phyloP scores from a whole-genome alignment of 2,888 invertebrate genomes.

The Noctua comes region DNA sequence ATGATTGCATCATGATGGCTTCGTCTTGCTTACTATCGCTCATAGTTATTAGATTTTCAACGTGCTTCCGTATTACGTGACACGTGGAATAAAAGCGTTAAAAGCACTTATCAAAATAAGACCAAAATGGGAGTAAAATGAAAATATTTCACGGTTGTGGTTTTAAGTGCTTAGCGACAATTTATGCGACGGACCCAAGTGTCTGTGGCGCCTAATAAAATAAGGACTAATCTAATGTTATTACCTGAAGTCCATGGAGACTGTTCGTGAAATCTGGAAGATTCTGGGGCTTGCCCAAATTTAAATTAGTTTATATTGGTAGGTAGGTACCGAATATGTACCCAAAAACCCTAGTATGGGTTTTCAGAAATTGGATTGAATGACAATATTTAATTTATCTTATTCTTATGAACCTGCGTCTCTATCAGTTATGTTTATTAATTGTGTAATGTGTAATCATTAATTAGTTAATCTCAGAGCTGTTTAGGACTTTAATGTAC shows the following conservation, averaged over 20 bases:
- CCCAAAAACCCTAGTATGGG: neutral
- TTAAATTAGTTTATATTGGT: neutral
- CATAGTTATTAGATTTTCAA: neutral
- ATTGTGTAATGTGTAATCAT: neutral
- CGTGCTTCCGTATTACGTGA: neutral
- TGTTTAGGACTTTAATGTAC: neutral
- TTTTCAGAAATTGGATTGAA: neutral
- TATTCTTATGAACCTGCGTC: neutral
- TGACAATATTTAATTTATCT: neutral
- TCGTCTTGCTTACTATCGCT: too few species aligned
- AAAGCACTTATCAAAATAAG: neutral
- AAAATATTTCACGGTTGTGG: conserved; percentile 21
- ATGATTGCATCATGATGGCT: too few species aligned
- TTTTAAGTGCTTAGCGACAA: conserved; percentile 25
- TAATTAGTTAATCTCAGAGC: neutral
- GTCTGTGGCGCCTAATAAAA: conserved; percentile 14
- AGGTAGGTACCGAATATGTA: neutral
- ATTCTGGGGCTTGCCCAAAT: neutral
- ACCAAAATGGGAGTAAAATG: conserved; percentile 3
- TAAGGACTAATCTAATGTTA: conserved; percentile 29
- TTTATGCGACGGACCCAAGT: conserved; percentile 30
- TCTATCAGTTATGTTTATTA: neutral
- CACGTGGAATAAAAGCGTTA: neutral
- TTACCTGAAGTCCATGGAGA: conserved; percentile 3
- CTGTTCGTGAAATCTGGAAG: neutral